Evolutionary conservation across 2,113 vertebrate genomes (phyloP), one percentile per base, ranked within the genome.

Genomic region (Anthoscopus minutus): DNA sequence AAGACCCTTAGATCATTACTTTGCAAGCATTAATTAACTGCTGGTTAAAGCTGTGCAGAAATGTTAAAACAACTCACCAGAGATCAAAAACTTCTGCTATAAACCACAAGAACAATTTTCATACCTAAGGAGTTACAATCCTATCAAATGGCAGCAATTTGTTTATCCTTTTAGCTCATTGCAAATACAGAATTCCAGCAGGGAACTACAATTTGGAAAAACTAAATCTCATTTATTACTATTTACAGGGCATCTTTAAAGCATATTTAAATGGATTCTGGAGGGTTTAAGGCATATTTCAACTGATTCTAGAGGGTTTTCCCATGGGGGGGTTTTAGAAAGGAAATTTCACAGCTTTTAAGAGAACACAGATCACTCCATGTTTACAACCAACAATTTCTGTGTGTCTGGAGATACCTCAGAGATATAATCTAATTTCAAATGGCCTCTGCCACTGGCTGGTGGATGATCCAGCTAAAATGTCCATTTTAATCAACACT

Each of bases 61-160:
- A 88, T 1, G 15, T 19, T 51, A 1, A n/a, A 90, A 82, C 25
- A 57, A 4, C 72, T 58, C 21, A 23, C 3, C 37, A 65, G 33
- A 78, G 35, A 65, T 47, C 45, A 48, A 31, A 48, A n/a, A 44
- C 44, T 18, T 42, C 45, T 60, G 61, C 42, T 27, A 3, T 2
- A 8, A 86, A 35, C 69, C 92, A 87, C 73, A 50, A 33, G 62
- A 57, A 74, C 77, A 71, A 74, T 83, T 58, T 81, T 27, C 89
- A 86, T 42, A 84, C 30, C 51, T 58, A 66, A 69, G 48, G 56
- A 84, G 80, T 74, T 45, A 54, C 85, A 89, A n/a, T 3, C 48
- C 78, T 85, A 62, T 7, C 79, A 85, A 79, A 78, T 1, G 8
- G 78, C 85, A 94, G 3, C 15, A 53, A 50, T 9, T 67, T 6